Evolutionary conservation across 2,797 vertebrate genomes (phyloP).

Genomic region (Sorex maritimensis): DNA sequence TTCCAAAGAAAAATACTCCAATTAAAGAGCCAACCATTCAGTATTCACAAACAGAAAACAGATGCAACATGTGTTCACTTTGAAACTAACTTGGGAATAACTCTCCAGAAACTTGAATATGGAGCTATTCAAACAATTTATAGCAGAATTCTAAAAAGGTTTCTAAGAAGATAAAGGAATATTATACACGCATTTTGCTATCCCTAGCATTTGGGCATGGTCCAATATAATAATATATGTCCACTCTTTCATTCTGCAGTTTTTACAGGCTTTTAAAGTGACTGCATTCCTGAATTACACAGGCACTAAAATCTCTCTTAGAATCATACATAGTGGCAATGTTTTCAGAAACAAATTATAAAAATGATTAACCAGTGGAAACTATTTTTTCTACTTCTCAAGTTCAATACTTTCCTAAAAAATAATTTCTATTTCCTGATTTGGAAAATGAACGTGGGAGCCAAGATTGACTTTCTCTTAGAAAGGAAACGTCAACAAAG

Average conservation of each 20-base stretch:
- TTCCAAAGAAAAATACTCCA: conserved; percentile 85
- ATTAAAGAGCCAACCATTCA: conserved; percentile 83
- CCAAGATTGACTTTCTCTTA: conserved; percentile 71
- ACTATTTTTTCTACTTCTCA: conserved; percentile 45
- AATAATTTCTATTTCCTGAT: conserved; percentile 73
- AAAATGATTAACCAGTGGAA: conserved; percentile 76
- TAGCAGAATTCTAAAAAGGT: conserved; percentile 72
- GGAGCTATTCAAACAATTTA: conserved; percentile 81
- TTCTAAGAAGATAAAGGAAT: conserved; percentile 75
- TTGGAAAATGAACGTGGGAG: conserved; percentile 74
- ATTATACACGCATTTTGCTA: conserved; percentile 66
- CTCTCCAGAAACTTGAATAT: conserved; percentile 69
- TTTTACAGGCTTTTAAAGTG: conserved; percentile 74
- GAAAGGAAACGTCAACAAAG: conserved; percentile 50
- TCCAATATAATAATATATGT: conserved; percentile 47
- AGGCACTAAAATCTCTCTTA: conserved; percentile 70
- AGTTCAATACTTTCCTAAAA: conserved; percentile 68
- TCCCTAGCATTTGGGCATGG: conserved; percentile 47
- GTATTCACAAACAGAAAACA: conserved; percentile 85
- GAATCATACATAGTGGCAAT: conserved; percentile 64
- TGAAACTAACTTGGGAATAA: conserved; percentile 78
- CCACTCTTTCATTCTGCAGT: conserved; percentile 62
- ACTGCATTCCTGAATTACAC: conserved; percentile 69
- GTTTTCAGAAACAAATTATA: conserved; percentile 76
- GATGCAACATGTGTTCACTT: conserved; percentile 80